Evolutionary conservation across 2,888 invertebrate species (phyloP).

Genomic region (Cryptocephalus moraei): DNA sequence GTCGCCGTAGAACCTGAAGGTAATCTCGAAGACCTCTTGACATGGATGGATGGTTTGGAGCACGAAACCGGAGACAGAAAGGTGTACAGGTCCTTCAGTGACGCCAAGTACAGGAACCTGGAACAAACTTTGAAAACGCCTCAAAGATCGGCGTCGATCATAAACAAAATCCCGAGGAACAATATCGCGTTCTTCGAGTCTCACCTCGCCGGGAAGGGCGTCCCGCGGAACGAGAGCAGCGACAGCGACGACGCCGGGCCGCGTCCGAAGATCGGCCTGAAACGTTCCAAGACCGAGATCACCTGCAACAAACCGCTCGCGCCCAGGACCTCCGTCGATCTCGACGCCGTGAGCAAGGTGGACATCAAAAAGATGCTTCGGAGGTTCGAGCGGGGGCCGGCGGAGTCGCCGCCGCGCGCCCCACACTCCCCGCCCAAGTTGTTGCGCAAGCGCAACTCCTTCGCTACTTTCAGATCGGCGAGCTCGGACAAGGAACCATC

Average conservation of each 20-base stretch:
- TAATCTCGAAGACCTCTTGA: constrained; percentile 36
- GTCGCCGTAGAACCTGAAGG: constrained; percentile 20
- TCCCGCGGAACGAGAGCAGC: constrained; percentile 13
- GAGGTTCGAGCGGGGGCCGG: constrained; percentile 30
- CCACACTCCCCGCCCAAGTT: constrained; percentile 2
- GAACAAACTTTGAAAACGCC: constrained; percentile 31
- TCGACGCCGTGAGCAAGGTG: constrained; percentile 34
- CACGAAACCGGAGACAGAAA: constrained; percentile 29
- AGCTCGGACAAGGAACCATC: constrained; percentile 1
- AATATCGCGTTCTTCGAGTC: constrained; percentile 35
- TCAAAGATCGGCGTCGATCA: constrained; percentile 24
- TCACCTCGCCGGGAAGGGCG: constrained; percentile 30
- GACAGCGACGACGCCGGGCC: constrained; percentile 16
- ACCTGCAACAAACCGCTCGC: constrained; percentile 20
- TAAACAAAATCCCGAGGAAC: constrained; percentile 33
- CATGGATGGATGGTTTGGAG: constrained; percentile 36
- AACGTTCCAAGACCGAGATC: constrained; percentile 34
- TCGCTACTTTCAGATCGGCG: constrained; percentile 7
- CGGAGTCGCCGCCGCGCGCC: neutral
- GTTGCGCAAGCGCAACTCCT: constrained; percentile 10
- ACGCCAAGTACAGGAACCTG: constrained; percentile 35
- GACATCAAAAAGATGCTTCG: constrained; percentile 34
- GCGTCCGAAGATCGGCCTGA: constrained; percentile 20
- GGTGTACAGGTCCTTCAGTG: constrained; percentile 30
- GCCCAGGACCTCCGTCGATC: constrained; percentile 31